These are phyloP conservation scores for Porphyrio hochstetteri DNA, from an alignment of 2,113 vertebrate genomes.

Conservation along the genomic window DNA sequence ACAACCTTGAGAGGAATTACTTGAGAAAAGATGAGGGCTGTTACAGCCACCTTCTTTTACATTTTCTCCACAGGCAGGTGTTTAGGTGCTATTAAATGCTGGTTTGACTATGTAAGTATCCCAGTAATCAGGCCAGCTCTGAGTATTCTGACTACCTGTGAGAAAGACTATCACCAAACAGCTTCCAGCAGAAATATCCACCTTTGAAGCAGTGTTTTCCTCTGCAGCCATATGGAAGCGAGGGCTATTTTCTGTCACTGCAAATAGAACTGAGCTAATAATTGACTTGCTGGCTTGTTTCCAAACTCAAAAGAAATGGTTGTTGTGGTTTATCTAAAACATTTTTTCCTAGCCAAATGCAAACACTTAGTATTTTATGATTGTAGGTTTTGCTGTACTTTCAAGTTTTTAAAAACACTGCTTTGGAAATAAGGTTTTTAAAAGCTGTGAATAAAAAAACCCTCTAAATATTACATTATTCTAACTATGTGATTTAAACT, in stretches of 20 bases:
- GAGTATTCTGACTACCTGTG: background rate
- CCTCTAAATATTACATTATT: background rate
- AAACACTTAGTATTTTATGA: background rate
- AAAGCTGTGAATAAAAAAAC: background rate
- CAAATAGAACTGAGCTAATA: background rate
- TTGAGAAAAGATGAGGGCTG: background rate
- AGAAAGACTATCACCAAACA: background rate
- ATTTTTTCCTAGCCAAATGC: background rate
- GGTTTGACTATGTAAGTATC: background rate
- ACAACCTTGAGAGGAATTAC: background rate
- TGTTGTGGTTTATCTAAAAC: background rate
- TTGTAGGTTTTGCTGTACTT: background rate
- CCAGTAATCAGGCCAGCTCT: background rate
- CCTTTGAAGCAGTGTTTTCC: background rate
- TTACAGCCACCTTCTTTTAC: background rate
- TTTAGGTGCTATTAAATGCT: background rate
- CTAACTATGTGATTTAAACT: background rate
- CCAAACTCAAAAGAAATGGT: background rate
- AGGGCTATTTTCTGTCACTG: background rate
- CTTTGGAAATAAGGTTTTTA: background rate
- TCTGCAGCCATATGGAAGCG: background rate
- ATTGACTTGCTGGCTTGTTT: conserved; percentile 3
- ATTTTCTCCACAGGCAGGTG: background rate
- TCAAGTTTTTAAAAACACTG: background rate
- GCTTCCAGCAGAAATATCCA: background rate